Evolutionary conservation across 2,888 invertebrate species (phyloP), one percentile per base, ranked within the genome.

Genomic region (Cancer borealis): DNA sequence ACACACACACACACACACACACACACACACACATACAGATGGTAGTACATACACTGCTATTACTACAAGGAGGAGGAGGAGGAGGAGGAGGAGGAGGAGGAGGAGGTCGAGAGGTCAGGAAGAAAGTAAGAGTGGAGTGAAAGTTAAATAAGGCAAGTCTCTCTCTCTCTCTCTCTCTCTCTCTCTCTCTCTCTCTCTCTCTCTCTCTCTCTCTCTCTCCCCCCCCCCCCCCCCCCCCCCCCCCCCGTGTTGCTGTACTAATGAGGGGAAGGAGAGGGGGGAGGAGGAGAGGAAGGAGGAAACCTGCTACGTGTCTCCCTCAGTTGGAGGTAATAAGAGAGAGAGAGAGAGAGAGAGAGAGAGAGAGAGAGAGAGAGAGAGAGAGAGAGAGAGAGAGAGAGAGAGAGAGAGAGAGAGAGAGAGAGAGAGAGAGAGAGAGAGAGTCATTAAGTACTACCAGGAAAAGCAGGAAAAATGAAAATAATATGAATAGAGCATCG

Each of bases 331-430:
- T 49, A 46, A 88, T 88, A 46, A 46, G 88, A 88, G 47, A 88
- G 46, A 46, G 45, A 88, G 47, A 47, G 47, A 88, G 88, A 88
- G 47, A 49, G 47, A 88, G 88, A 88, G 47, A 49, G 47, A 88
- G 88, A 88, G 47, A 49, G 47, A 88, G 88, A 88, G 47, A 49
- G 47, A 88, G 88, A 88, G 47, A 49, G 47, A 88, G 88, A 88
- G 47, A 49, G 47, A 88, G 88, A 88, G 88, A 88, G 88, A 88
- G 88, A 46, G 88, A 46, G 47, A 88, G 47, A 88, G 47, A 88
- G 88, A 88, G 88, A 88, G 88, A 88, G 88, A 88, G 88, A 88
- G 88, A 88, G 88, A 88, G 88, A 88, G 88, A 88, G 88, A 88
- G 88, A 88, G 88, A 88, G 88, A 88, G 39, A 88, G 84, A 84